Evolutionary conservation across 2,888 invertebrate genomes (phyloP).

Genomic region (Leptopilina syphax): DNA sequence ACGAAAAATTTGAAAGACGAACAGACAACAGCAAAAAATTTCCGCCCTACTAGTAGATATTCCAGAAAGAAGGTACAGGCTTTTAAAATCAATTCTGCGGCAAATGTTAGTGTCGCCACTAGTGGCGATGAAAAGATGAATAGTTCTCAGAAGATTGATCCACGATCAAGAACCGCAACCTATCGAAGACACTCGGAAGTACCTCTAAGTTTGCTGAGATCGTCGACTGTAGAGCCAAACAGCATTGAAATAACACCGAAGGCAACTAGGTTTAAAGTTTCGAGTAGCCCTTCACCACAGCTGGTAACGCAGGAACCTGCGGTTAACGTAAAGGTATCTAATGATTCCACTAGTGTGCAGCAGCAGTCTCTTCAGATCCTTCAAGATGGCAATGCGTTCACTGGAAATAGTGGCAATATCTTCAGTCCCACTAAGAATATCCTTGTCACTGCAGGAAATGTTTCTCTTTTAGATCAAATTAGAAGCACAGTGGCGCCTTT

Average conservation of each 20-base stretch:
- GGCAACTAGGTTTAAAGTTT: constrained; percentile 58
- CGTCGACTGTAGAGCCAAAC: constrained; percentile 49
- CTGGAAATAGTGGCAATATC: constrained; percentile 65
- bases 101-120: background rate
- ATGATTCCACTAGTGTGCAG: constrained; percentile 37
- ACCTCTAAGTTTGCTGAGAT: constrained; percentile 52
- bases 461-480: constrained; percentile 69
- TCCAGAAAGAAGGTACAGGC: constrained; percentile 51
- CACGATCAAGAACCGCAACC: constrained; percentile 70
- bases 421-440: constrained; percentile 71
- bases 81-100: background rate
- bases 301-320: constrained; percentile 68
- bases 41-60: constrained; percentile 55
- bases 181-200: constrained; percentile 71
- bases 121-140: background rate
- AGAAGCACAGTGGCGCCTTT: constrained; percentile 74
- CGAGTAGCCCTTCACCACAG: constrained; percentile 56
- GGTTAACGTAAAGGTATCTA: constrained; percentile 54
- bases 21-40: background rate
- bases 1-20: constrained; percentile 46
- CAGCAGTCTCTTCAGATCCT: constrained; percentile 54
- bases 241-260: constrained; percentile 70
- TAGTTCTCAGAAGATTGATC: constrained; percentile 60
- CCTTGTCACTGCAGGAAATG: constrained; percentile 64
- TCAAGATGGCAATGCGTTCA: constrained; percentile 64